These are phyloP conservation scores for Sebastes reedi DNA, from an alignment of 2,797 vertebrate genomes.

Conservation along the genomic window DNA sequence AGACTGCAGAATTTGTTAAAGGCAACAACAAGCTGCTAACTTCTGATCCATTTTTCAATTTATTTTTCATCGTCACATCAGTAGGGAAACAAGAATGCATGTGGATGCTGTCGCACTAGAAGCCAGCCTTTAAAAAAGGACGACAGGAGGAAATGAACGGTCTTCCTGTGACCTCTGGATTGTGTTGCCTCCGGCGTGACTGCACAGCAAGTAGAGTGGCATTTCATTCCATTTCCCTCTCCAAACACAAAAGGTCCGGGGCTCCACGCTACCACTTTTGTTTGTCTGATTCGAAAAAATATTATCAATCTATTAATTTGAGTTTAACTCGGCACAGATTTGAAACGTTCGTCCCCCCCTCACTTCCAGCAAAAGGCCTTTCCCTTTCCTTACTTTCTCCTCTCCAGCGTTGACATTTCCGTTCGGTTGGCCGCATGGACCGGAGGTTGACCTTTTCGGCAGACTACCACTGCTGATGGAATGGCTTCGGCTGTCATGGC, in stretches of 20 bases:
- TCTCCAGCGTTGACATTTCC: slow-evolving; percentile 44
- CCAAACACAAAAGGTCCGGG: slow-evolving; percentile 7
- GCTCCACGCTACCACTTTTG: neutral
- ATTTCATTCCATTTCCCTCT: slow-evolving; percentile 29
- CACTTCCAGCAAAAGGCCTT: slow-evolving; percentile 3
- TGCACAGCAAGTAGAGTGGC: neutral
- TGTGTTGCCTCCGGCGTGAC: neutral
- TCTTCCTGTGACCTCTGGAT: neutral
- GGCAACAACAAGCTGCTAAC: neutral
- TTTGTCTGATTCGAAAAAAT: slow-evolving; percentile 3
- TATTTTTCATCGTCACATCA: neutral
- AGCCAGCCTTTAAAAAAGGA: neutral
- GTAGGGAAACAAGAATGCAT: neutral
- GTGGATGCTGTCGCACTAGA: neutral
- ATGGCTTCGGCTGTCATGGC: slow-evolving; percentile 60
- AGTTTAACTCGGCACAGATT: slow-evolving; percentile 2
- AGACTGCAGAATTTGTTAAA: neutral
- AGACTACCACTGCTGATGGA: slow-evolving; percentile 57
- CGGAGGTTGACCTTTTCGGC: slow-evolving; percentile 57
- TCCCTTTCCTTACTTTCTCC: neutral
- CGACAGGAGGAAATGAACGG: neutral
- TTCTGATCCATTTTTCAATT: neutral
- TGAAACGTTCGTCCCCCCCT: slow-evolving; percentile 10
- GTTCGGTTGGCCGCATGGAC: slow-evolving; percentile 14
- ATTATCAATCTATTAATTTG: neutral